phyloP scores from a whole-genome alignment of 2,113 vertebrate species.

The Axis porcinus region DNA sequence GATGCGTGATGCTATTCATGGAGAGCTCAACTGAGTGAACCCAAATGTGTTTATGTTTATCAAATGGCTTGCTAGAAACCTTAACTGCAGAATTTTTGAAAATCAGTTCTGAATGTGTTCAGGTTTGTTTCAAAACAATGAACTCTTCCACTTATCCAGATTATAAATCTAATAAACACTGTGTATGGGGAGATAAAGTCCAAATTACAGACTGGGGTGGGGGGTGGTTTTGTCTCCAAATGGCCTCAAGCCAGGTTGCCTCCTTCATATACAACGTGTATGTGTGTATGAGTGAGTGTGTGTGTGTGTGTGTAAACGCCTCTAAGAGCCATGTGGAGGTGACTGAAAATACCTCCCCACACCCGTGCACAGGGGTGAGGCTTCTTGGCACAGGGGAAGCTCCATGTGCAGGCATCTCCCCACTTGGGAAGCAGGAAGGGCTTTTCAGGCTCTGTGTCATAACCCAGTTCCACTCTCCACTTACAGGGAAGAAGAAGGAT shows the following conservation, averaged over 20 bases:
- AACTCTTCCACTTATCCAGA: background rate
- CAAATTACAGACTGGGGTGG: background rate
- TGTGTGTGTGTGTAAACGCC: background rate
- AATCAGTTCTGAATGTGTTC: background rate
- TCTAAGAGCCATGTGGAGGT: accelerated
- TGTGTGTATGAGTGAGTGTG: background rate
- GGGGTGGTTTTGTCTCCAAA: background rate
- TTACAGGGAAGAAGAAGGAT: background rate
- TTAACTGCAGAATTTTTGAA: background rate
- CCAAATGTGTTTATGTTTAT: background rate
- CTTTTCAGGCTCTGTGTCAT: background rate
- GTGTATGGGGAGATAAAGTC: background rate
- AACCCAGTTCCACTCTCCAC: background rate
- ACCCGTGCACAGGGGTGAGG: accelerated
- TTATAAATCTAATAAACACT: background rate
- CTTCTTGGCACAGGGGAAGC: background rate
- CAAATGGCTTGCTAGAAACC: background rate
- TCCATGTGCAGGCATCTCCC: accelerated
- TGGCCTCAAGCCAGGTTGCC: background rate
- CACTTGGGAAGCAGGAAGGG: accelerated
- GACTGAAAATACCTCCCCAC: background rate
- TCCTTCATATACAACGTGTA: background rate
- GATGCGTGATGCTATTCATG: background rate
- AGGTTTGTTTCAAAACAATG: background rate
- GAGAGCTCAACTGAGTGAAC: background rate